These are phyloP conservation scores for Pachliopta kotzebuea DNA, from an alignment of 2,888 invertebrate species.

Conservation along the genomic window DNA sequence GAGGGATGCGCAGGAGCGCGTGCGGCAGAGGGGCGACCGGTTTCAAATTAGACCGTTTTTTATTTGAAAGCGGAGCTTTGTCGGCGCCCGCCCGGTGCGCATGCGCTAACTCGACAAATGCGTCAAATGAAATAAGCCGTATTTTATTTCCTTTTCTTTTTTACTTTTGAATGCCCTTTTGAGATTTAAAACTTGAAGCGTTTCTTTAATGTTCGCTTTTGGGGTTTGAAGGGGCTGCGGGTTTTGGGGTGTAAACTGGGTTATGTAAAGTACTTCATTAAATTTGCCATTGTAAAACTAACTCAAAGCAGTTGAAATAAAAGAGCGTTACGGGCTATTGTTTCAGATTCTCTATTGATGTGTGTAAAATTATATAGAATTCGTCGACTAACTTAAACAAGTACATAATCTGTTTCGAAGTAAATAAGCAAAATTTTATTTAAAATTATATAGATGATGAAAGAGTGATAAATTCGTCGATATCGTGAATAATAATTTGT, in stretches of 20 bases:
- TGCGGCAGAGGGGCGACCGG: slow-evolving; percentile 72
- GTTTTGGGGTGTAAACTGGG: slow-evolving; percentile 32
- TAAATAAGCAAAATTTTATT: too few species aligned
- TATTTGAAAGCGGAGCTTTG: slow-evolving; percentile 64
- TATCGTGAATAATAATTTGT: too few species aligned
- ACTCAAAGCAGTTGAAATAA: slow-evolving; percentile 7
- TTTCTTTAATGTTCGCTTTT: slow-evolving; percentile 50
- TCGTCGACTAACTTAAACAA: too few species aligned
- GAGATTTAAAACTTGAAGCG: slow-evolving; percentile 43
- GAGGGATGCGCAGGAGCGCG: slow-evolving; percentile 79
- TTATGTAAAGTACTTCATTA: slow-evolving; percentile 21
- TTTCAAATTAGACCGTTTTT: slow-evolving; percentile 80
- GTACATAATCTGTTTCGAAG: too few species aligned
- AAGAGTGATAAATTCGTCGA: too few species aligned
- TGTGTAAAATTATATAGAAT: too few species aligned
- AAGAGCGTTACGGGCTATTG: background rate
- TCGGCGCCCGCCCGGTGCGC: slow-evolving; percentile 76
- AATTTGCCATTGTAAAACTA: slow-evolving; percentile 11
- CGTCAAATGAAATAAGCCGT: slow-evolving; percentile 77
- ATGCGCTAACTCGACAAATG: slow-evolving; percentile 79
- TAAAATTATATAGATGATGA: too few species aligned
- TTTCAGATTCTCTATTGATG: too few species aligned
- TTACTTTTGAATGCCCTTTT: slow-evolving; percentile 57
- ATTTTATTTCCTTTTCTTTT: slow-evolving; percentile 63
- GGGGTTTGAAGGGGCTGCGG: slow-evolving; percentile 43